Evolutionary conservation across 2,888 invertebrate species (phyloP).

Genomic region (Ptychoptera albimana): DNA sequence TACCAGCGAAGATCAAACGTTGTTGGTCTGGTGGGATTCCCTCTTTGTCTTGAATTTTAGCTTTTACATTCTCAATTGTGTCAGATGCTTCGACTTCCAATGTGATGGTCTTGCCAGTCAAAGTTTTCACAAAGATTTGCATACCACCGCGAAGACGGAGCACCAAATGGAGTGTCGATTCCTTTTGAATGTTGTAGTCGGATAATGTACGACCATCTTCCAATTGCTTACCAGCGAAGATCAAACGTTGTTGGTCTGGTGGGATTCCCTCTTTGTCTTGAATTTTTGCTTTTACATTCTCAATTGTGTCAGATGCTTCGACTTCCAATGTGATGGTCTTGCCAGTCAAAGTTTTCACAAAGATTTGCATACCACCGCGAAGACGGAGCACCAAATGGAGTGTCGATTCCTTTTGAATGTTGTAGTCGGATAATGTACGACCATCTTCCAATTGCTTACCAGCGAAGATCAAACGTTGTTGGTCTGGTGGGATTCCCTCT

Average conservation of each 20-base stretch:
- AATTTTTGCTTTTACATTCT: slow-evolving; percentile 89
- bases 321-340: slow-evolving; percentile 92
- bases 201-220: slow-evolving; percentile 88
- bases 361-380: slow-evolving; percentile 96
- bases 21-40: slow-evolving; percentile 78
- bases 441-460: slow-evolving; percentile 93
- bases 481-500: slow-evolving; percentile 82
- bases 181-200: slow-evolving; percentile 76
- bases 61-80: slow-evolving; percentile 90
- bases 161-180: not conserved
- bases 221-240: slow-evolving; percentile 89
- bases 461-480: slow-evolving; percentile 81
- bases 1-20: slow-evolving; percentile 85
- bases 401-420: slow-evolving; percentile 90
- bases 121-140: slow-evolving; percentile 95
- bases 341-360: slow-evolving; percentile 87
- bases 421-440: slow-evolving; percentile 80
- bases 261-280: slow-evolving; percentile 83
- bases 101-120: slow-evolving; percentile 90
- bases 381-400: slow-evolving; percentile 87
- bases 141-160: slow-evolving; percentile 33
- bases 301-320: slow-evolving; percentile 83
- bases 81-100: slow-evolving; percentile 86
- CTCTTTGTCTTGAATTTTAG: slow-evolving; percentile 83
- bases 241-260: slow-evolving; percentile 74